A percentile compares a stretch with the other conserved stretches of the same genome.
Conservation (phyloP, 2,888 invertebrate genomes). For the Onthophagus sagittarius region DNA sequence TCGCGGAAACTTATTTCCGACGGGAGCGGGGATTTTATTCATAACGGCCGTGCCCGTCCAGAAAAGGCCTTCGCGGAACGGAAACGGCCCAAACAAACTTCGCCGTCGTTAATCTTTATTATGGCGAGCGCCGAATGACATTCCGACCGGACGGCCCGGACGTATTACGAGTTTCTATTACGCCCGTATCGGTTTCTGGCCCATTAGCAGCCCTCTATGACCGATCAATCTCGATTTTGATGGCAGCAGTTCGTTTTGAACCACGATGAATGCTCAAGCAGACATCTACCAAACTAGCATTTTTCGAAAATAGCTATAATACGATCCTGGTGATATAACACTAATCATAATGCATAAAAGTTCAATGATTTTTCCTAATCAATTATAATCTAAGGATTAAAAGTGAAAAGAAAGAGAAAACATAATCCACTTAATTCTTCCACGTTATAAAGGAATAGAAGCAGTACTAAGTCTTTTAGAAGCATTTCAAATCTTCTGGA, state of each 20-base stretch:
- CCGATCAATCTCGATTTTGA: not conserved
- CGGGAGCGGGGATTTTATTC: not conserved
- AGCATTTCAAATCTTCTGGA: no score
- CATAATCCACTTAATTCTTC: no score
- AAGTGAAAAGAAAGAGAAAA: no score
- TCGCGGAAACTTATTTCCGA: not conserved
- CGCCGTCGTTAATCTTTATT: conserved; percentile 8
- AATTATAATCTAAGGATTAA: no score
- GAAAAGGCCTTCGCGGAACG: not conserved
- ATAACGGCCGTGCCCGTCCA: not conserved
- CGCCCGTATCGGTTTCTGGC: not conserved
- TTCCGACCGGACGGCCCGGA: not conserved
- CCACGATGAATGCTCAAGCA: not conserved
- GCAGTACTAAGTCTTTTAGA: no score
- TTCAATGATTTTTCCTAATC: no score
- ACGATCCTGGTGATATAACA: no score
- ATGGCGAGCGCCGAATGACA: conserved; percentile 10
- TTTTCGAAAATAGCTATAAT: no score
- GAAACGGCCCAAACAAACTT: not conserved
- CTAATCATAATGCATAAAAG: no score
- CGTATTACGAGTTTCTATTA: not conserved
- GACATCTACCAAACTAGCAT: no score
- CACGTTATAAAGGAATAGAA: no score
- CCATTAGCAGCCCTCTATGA: not conserved
- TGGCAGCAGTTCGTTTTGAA: not conserved